Evolutionary conservation across 2,888 invertebrate genomes (phyloP), one percentile per base, ranked within the genome.

Genomic region (Eupithecia subfuscata): DNA sequence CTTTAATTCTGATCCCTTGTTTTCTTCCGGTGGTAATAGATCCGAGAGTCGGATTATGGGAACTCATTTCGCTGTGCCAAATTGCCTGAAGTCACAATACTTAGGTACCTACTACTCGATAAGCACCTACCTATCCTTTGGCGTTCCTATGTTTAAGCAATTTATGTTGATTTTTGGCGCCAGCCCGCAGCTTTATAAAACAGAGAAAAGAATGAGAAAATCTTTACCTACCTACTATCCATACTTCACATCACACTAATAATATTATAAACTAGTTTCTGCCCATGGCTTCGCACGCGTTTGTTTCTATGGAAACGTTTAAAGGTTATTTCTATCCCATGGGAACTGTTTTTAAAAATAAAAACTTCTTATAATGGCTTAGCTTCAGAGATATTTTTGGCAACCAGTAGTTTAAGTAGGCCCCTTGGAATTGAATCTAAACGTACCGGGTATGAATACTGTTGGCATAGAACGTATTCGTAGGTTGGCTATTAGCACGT

Each of bases 1-100:
- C 91, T 92, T 91, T 90, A 92, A 91, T 90, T 91, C 90, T 90
- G 91, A 91, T 91, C 89, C 91, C 87, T 89, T 90, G 90, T 90
- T 92, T 90, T 89, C 89, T 89, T 88, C 86, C 85, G 78, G 75
- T 78, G 84, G 87, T 89, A 90, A 90, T 90, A 90, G 88, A 90
- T 86, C 85, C 87, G 86, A 89, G 88, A 90, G 88, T 88, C 84
- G 89, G 90, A 89, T 90, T 90, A 88, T 87, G 85, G 84, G 82
- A 88, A 85, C 87, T 89, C 88, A 88, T 91, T 90, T 88, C 84
- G 82, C 83, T 81, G 83, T 88, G 86, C 84, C 84, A 87, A 87
- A 89, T 89, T 89, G 86, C 85, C 86, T 82, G 85, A 84, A 81
- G 76, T 81, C 80, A 79, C 75, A 75, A 71, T 75, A 68, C 65